Conservation (phyloP, 2,888 invertebrate genomes). For the Geotrupes spiniger region DNA sequence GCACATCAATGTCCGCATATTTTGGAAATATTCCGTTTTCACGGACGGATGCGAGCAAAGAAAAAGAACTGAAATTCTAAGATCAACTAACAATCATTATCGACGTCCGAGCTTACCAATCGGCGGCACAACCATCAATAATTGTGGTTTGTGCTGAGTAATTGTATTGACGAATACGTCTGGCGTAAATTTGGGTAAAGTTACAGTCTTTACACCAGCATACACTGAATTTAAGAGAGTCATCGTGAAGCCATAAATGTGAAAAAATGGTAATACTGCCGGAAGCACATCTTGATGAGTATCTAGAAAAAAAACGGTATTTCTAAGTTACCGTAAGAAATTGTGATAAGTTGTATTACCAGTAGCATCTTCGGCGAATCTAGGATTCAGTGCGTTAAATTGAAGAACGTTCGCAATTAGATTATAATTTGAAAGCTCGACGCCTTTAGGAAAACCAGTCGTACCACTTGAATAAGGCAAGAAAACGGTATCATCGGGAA, state of each 20-base stretch:
- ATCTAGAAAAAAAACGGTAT: neutral
- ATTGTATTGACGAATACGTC: conserved; percentile 64
- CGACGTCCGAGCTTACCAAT: conserved; percentile 49
- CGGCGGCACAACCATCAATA: conserved; percentile 78
- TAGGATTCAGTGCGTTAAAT: conserved; percentile 7
- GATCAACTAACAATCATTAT: neutral
- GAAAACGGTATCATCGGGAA: conserved; percentile 60
- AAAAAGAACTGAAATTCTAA: conserved; percentile 9
- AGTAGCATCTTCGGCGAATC: neutral
- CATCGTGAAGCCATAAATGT: conserved; percentile 70
- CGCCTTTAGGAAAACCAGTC: conserved; percentile 78
- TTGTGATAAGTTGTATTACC: conserved; percentile 3
- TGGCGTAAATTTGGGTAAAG: conserved; percentile 73
- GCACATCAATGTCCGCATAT: conserved; percentile 48
- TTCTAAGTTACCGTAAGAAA: neutral
- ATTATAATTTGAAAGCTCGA: conserved; percentile 62
- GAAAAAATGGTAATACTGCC: conserved; percentile 77
- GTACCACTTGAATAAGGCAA: conserved; percentile 86
- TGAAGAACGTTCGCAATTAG: conserved; percentile 55
- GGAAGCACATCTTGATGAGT: conserved; percentile 61
- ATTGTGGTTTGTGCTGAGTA: conserved; percentile 59
- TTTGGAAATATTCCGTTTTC: conserved; percentile 13
- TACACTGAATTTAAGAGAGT: conserved; percentile 57
- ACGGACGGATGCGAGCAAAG: conserved; percentile 16
- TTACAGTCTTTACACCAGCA: conserved; percentile 64